Evolutionary conservation across 2,888 invertebrate species (phyloP), one percentile per base, ranked within the genome.

Genomic region (Formica aserva): DNA sequence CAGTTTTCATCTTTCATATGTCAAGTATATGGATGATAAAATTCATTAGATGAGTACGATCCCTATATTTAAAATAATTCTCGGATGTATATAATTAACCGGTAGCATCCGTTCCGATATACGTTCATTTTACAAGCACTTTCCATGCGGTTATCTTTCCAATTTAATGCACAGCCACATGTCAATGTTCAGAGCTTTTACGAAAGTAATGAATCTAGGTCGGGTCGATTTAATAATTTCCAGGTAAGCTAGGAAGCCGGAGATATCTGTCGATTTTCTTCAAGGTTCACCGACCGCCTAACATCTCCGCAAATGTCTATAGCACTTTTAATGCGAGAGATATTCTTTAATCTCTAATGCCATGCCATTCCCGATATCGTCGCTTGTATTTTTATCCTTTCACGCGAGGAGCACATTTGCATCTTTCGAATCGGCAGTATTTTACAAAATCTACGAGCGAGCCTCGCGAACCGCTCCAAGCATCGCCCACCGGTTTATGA

Each of bases 401-500:
- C 41, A 52, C 52, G 35, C 62, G 41, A 8, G 29, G 4, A 60
- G 29, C 65, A 18, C 78, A 72, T 63, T 78, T 52, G 45, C 48
- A 69, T 67, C 74, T 57, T 26, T 55, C 80, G 67, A 78, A 11
- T 72, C 52, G 66, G 69, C 83, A 57, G 80, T 88, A 88, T 87
- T 85, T 87, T 85, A 71, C 80, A 22, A 76, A 88, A 85, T 84
- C 89, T 87, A 87, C 86, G 87, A 86, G 78, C 85, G 52, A 74
- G 60, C 57, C 78, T 67, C 57, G 85, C 81, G 74, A 11, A 81
- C 72, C 66, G 78, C 85, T 84, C n/a, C 71, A 81, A 84, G 83
- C 82, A 62, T 63, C 45, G 75, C n/a, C 85, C 78, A 62, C 78
- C 84, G 85, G 87, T 88, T 88, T 88, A 91, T 88, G 91, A 89